Conservation (phyloP, 2,113 vertebrate genomes). For the Esox niger region DNA sequence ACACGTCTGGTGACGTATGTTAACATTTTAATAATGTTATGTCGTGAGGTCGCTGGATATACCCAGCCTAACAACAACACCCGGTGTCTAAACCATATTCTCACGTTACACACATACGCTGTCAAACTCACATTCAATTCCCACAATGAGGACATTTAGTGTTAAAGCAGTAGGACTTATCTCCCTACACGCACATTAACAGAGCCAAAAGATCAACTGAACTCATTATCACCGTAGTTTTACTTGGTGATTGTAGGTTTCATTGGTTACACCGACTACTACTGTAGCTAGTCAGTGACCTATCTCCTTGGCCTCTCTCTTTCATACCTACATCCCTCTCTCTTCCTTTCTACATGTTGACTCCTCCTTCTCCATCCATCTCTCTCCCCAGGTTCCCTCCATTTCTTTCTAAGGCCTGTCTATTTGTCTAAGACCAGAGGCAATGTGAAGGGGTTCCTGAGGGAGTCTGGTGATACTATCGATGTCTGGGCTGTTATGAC, state of each 20-base stretch:
- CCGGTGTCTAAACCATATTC: background rate
- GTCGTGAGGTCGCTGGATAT: too few relatives aligned
- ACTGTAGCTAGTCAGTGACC: background rate
- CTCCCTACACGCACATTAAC: too few relatives aligned
- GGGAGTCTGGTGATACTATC: slow-evolving; percentile 73
- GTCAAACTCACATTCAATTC: background rate
- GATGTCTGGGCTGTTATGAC: slow-evolving; percentile 73
- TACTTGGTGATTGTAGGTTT: too few relatives aligned
- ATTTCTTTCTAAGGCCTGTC: slow-evolving; percentile 44
- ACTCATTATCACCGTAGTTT: too few relatives aligned
- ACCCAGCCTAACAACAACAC: background rate
- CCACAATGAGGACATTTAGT: slow-evolving; percentile 3
- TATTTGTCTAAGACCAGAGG: slow-evolving; percentile 69
- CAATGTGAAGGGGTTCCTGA: slow-evolving; percentile 48
- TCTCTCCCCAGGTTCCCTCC: slow-evolving; percentile 27
- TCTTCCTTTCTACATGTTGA: background rate
- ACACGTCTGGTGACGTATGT: too few relatives aligned
- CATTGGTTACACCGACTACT: too few relatives aligned
- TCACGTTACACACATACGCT: slow-evolving; percentile 1
- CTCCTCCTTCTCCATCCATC: slow-evolving; percentile 5
- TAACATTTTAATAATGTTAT: too few relatives aligned
- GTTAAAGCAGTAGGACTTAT: too few relatives aligned
- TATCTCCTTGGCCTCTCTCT: slow-evolving; percentile 12
- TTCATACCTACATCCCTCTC: slow-evolving; percentile 1
- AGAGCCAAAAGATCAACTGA: too few relatives aligned